Evolutionary conservation across 2,797 vertebrate genomes (phyloP), one percentile per base, ranked within the genome.

Genomic region (Simalia tracyae): DNA sequence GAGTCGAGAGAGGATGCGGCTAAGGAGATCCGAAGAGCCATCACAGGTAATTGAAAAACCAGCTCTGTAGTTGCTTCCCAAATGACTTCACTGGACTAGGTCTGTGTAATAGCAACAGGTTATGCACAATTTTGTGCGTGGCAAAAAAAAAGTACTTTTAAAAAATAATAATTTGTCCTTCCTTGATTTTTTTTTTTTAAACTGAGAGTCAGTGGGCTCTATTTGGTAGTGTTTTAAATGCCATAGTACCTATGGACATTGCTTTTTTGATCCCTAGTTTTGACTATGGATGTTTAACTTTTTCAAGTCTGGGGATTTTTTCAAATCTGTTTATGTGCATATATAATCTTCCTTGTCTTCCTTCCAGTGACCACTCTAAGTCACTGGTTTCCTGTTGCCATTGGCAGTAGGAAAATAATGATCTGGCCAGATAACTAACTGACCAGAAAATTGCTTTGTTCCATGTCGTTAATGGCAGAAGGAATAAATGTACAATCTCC

Each of bases 1-100:
- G 98, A 99, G 95, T 98, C 98, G 94, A 98, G 98, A 31, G 98
- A 99, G 95, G 98, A 99, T 22, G 98, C 98, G 89, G 98, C 98
- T 95, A 98, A 98, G 96, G 98, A 99, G 97, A 98, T 99, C 86
- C 98, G 98, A 89, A 98, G 98, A 76, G 98, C 98, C 94, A 99
- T 99, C 95, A 98, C 98, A 94, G 98, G 98, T 99, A 96, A 95
- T 12, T 26, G 91, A 61, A 57, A 89, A 89, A 66, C 66, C 63
- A 57, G 92, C 91, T 95, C 31, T 92, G 92, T 76, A 92, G 92
- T 91, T 95, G 92, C 89, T 95, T 88, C 84, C 92, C 42, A 93
- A 81, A 93, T 92, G 76, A 5, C 60, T 93, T 96, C 54, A 19
- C 84, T 94, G 90, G 85, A 72, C 50, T 89, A 91, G 66, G 64